Percentiles rank a stretch among this genome's conserved stretches.
Evolutionary conservation across 1,140 invertebrate species (phyloP).

Genomic region (Venturia canescens): DNA sequence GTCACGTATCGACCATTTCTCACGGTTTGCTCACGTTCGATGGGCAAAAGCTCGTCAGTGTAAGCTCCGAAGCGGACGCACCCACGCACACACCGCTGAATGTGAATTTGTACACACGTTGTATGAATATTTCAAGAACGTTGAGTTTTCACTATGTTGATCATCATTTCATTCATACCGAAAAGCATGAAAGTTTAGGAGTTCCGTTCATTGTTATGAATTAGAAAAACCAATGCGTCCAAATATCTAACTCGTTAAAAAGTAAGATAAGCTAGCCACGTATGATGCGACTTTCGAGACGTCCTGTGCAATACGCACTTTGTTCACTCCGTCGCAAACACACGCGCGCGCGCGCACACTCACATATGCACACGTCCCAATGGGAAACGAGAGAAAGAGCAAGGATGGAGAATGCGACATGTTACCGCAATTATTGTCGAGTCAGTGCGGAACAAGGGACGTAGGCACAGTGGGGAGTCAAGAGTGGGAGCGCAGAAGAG

Average conservation of each 20-base stretch:
- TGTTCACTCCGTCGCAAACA: background rate
- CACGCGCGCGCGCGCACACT: background rate
- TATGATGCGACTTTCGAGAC: no score
- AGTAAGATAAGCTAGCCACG: no score
- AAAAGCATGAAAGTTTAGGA: no score
- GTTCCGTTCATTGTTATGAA: no score
- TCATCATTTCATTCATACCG: no score
- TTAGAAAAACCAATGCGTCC: no score
- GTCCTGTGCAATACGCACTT: background rate
- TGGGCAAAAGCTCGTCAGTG: conserved; percentile 29
- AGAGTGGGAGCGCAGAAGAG: background rate
- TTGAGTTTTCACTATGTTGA: no score
- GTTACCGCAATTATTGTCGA: conserved; percentile 41
- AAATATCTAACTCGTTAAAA: no score
- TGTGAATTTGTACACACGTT: no score
- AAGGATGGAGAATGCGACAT: conserved; percentile 38
- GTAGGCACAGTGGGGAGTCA: background rate
- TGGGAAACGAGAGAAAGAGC: conserved; percentile 4
- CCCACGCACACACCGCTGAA: background rate
- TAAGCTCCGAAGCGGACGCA: conserved; percentile 1
- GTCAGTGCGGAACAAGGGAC: conserved; percentile 17
- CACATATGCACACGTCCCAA: background rate
- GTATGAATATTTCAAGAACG: no score
- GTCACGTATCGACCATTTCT: conserved; percentile 39
- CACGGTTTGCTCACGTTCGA: conserved; percentile 33